A percentile compares a stretch with the other conserved stretches of the same genome.
phyloP scores from a whole-genome alignment of 1,140 invertebrate genomes.

The Drosophila malerkotliana region DNA sequence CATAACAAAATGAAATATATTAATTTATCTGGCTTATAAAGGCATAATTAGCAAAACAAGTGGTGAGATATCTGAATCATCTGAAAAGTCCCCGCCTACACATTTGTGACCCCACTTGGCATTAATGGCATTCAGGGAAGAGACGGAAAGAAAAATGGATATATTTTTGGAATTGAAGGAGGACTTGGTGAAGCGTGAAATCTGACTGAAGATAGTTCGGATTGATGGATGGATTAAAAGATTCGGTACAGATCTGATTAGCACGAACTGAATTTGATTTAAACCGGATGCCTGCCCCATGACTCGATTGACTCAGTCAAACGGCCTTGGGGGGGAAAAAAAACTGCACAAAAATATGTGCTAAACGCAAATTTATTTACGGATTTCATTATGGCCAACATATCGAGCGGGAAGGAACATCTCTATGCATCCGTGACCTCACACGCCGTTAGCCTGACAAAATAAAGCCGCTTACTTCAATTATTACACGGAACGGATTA shows the following conservation, averaged over 20 bases:
- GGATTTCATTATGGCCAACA: slow-evolving; percentile 48
- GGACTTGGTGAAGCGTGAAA: slow-evolving; percentile 66
- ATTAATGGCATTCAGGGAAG: slow-evolving; percentile 40
- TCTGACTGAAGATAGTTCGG: slow-evolving; percentile 31
- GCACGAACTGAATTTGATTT: slow-evolving; percentile 39
- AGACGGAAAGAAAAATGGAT: slow-evolving; percentile 30
- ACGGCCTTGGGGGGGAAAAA: slow-evolving; percentile 45
- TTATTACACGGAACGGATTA: slow-evolving; percentile 60
- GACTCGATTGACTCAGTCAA: slow-evolving; percentile 38
- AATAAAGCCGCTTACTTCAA: slow-evolving; percentile 58
- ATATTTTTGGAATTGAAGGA: slow-evolving; percentile 37
- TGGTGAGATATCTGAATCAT: slow-evolving; percentile 19
- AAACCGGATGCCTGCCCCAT: slow-evolving; percentile 53
- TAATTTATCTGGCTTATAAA: slow-evolving; percentile 50
- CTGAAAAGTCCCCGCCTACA: slow-evolving; percentile 37
- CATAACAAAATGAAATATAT: slow-evolving; percentile 56
- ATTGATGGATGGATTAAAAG: slow-evolving; percentile 59
- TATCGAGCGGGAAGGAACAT: slow-evolving; percentile 35
- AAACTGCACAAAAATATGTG: slow-evolving; percentile 59
- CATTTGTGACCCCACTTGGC: slow-evolving; percentile 25
- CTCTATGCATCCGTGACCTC: slow-evolving; percentile 43
- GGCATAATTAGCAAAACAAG: slow-evolving; percentile 66
- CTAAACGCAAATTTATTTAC: slow-evolving; percentile 71
- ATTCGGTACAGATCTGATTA: slow-evolving; percentile 71
- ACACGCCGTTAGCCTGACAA: slow-evolving; percentile 58